Percentiles rank a stretch among this genome's conserved stretches.
These are phyloP conservation scores for Tetraodon nigroviridis DNA, from an alignment of 2,113 vertebrate species.

Conservation along the genomic window DNA sequence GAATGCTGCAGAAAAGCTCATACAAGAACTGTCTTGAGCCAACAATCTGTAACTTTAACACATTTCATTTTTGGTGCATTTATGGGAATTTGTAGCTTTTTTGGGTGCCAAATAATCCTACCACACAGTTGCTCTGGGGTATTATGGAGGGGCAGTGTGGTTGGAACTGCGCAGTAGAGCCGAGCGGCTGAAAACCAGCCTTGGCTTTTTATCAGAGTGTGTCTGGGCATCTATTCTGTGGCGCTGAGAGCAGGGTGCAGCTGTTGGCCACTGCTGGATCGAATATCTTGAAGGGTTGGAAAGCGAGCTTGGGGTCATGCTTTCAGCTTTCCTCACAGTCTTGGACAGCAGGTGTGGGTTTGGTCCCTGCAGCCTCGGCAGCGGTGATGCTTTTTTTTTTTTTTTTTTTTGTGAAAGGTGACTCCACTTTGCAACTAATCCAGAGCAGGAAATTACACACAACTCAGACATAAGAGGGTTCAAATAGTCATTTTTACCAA, in stretches of 20 bases:
- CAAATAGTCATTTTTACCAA: too few relatives aligned
- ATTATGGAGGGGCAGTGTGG: too few relatives aligned
- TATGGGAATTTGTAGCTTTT: too few relatives aligned
- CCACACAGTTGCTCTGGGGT: too few relatives aligned
- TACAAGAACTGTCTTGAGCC: background rate
- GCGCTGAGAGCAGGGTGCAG: slow-evolving; percentile 31
- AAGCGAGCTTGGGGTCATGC: slow-evolving; percentile 11
- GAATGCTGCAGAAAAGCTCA: slow-evolving; percentile 28
- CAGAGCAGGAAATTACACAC: slow-evolving; percentile 10
- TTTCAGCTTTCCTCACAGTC: too few relatives aligned
- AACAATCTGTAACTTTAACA: background rate
- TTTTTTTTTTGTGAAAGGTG: slow-evolving; percentile 19
- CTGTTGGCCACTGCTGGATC: slow-evolving; percentile 62
- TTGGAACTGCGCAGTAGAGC: too few relatives aligned
- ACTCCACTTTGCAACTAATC: slow-evolving; percentile 7
- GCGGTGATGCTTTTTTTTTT: slow-evolving; percentile 6
- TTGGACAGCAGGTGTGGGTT: slow-evolving; percentile 44
- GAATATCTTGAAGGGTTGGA: slow-evolving; percentile 19
- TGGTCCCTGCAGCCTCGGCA: background rate
- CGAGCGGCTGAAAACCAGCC: too few relatives aligned
- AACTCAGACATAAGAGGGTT: too few relatives aligned
- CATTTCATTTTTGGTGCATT: background rate
- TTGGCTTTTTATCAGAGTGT: background rate
- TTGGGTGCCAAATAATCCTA: too few relatives aligned
- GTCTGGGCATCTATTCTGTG: background rate